These are phyloP conservation scores for Zapus hudsonius DNA, from an alignment of 2,113 vertebrate species.

Conservation along the genomic window DNA sequence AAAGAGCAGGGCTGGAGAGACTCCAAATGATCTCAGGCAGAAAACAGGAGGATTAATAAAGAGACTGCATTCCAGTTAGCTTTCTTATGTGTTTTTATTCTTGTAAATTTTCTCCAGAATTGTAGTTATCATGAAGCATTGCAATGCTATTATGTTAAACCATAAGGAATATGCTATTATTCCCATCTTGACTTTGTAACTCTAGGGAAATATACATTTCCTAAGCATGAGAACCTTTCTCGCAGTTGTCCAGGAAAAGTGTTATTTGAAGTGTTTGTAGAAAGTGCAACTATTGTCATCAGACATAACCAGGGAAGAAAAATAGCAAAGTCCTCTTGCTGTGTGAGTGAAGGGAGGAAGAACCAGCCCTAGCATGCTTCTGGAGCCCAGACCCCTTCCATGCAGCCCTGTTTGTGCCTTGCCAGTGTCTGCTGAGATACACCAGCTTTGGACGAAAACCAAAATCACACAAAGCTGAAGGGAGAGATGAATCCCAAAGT, in stretches of 20 bases:
- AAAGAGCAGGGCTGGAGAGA: not conserved
- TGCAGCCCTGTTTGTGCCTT: not conserved
- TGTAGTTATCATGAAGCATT: constrained; percentile 29
- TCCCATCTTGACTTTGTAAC: constrained; percentile 22
- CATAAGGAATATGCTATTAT: constrained; percentile 37
- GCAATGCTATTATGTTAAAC: constrained; percentile 26
- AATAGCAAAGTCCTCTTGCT: not conserved
- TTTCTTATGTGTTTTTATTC: constrained; percentile 44
- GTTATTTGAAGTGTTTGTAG: constrained; percentile 24
- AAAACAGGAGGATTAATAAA: constrained; percentile 6
- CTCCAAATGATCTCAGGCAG: constrained; percentile 15
- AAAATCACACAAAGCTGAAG: constrained; percentile 30
- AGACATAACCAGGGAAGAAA: not conserved
- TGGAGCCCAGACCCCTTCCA: not conserved
- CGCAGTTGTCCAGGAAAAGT: not conserved
- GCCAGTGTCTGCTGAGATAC: not conserved
- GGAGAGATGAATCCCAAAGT: constrained; percentile 47
- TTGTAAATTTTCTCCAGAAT: not conserved
- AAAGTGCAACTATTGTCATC: not conserved
- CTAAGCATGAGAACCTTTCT: not conserved
- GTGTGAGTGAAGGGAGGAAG: not conserved
- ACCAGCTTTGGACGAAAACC: constrained; percentile 24
- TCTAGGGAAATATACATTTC: constrained; percentile 16
- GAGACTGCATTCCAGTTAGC: not conserved
- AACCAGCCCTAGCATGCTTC: not conserved